These are phyloP conservation scores for Archivesica marissinica DNA, from an alignment of 1,140 invertebrate genomes.

Conservation along the genomic window DNA sequence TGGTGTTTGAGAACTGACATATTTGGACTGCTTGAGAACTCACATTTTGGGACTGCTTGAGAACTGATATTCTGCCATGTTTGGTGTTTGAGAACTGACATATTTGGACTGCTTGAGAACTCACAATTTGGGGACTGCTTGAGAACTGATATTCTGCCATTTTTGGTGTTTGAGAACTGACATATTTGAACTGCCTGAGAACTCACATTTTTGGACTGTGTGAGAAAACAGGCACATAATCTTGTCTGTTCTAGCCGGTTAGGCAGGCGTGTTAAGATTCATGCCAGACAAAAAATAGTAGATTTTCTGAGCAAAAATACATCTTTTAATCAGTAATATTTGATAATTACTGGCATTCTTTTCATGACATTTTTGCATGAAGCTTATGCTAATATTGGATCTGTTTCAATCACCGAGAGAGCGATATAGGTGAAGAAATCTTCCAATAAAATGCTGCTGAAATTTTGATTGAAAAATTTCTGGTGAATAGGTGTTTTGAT, in stretches of 20 bases:
- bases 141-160: too few species aligned
- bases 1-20: too few species aligned
- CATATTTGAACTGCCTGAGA: too few species aligned
- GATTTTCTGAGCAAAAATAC: conserved; percentile 16
- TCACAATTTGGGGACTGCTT: too few species aligned
- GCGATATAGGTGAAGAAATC: background rate
- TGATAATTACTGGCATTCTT: conserved; percentile 35
- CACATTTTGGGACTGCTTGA: too few species aligned
- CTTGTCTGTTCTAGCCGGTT: background rate
- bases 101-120: too few species aligned
- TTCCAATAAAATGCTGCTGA: background rate
- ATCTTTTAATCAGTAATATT: conserved; percentile 16
- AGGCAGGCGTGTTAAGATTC: conserved; percentile 6
- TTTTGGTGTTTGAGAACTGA: too few species aligned
- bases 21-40: background rate
- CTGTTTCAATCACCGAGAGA: background rate
- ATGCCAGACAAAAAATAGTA: conserved; percentile 9
- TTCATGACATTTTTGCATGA: conserved; percentile 42
- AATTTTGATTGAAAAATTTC: conserved; percentile 12
- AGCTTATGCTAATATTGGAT: conserved; percentile 19
- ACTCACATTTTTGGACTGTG: background rate
- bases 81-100: too few species aligned
- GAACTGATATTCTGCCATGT: too few species aligned
- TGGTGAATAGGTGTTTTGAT: too few species aligned
- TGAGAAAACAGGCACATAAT: background rate